Evolutionary conservation across 2,113 vertebrate genomes (phyloP), one percentile per base, ranked within the genome.

Genomic region (Carlito syrichta): DNA sequence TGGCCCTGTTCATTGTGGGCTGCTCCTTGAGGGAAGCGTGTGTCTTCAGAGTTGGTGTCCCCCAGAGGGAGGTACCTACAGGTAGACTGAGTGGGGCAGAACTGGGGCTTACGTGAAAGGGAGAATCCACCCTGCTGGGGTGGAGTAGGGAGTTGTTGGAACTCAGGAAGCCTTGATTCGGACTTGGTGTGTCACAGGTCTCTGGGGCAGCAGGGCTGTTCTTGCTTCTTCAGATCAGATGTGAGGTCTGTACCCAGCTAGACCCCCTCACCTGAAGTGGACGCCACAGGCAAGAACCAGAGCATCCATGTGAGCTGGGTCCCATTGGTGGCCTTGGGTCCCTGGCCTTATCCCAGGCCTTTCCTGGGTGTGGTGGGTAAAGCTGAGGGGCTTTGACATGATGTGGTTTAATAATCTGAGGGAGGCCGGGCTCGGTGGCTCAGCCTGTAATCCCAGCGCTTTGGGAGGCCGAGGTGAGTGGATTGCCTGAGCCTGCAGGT

Each of bases 81-180:
- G 74, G 91, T 91, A 23, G 81, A 73, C n/a, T 73, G 94, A 96
- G 96, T 90, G 96, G 83, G 35, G 96, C 68, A 71, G 58, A 91
- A 79, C 69, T 45, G 50, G 52, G 43, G 27, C 66, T 84, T 69
- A 7, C 7, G 22, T 56, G 62, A 94, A 90, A 97, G 60, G 76
- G 60, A 86, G 73, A 96, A 96, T 95, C 96, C 96, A 93, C 94
- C 97, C 94, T 95, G 9, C 50, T 77, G 2, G 62, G 89, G 95
- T 96, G 97, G 96, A 96, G 89, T 89, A 54, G 88, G 68, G 85
- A 89, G 77, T 88, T 89, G 62, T 3, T 88, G 62, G 79, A 85
- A 81, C 91, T 89, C 89, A 23, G 93, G 82, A 93, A 97, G 40
- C 35, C 77, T 94, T n/a, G 54, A 90, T 45, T 84, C 50, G 1